Base-by-base conservation (phyloP, 2,888 invertebrate genomes). In the Aporophyla lueneburgensis region DNA sequence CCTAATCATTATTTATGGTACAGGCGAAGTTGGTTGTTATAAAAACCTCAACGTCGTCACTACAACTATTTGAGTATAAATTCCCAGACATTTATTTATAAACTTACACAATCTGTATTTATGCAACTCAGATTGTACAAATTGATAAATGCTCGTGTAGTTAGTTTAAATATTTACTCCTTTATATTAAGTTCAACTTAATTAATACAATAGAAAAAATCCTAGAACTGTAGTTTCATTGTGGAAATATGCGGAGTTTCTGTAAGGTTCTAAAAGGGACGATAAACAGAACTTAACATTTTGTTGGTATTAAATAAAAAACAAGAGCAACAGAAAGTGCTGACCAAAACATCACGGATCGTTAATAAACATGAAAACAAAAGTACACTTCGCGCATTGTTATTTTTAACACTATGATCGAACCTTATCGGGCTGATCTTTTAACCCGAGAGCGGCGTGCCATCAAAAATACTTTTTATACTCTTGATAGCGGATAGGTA, bases 381-480 rank as follows among this genome's bases (percentile, higher is more conserved):
- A 88, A 88, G 85, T 87, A 89, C 85, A 87, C 79, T 89, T 91
- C 84, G 88, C 89, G 80, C 89, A 90, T 91, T 88, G 85, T 91
- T 93, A 93, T 93, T 93, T 93, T 91, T 91, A 91, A 91, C 90
- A 77, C 84, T 80, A 81, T 87, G 90, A 92, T 92, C 90, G 86
- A 84, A 73, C 82, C 86, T 92, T 94, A 94, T 94, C 93, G 87
- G 85, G 21, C 76, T 93, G 93, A 93, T 92, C 93, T 92, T 89
- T 90, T 93, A 92, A 93, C 94, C 92, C 86, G 87, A 85, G 84
- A 88, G 89, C 91, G 90, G 90, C 87, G 83, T 83, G 84, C 78
- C 90, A 90, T 89, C 89, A 86, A 81, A 88, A 88, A 88, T 84
- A 81, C 76, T 86, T 89, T 89, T 84, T 80, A 81, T 74, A 75